These are phyloP conservation scores for Rhizoglyphus robini DNA, from an alignment of 1,140 invertebrate species.

Conservation along the genomic window DNA sequence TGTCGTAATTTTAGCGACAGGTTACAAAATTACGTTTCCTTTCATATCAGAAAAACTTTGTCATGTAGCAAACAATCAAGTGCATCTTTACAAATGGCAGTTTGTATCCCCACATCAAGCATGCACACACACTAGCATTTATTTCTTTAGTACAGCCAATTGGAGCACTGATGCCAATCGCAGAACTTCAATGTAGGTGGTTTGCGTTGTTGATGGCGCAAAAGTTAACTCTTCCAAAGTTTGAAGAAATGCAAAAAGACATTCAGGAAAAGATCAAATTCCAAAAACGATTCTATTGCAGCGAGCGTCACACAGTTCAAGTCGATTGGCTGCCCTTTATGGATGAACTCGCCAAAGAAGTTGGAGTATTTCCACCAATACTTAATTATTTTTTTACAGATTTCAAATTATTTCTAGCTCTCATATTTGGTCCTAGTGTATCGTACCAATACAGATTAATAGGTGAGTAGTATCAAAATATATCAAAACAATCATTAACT, in stretches of 20 bases:
- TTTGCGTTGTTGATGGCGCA: conserved; percentile 25
- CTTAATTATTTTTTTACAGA: conserved; percentile 31
- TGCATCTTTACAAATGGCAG: conserved; percentile 38
- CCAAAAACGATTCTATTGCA: conserved; percentile 29
- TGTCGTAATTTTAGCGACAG: conserved; percentile 35
- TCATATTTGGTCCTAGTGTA: conserved; percentile 32
- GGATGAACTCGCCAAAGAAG: conserved; percentile 33
- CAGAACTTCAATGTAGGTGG: conserved; percentile 41
- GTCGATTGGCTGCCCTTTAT: conserved; percentile 34
- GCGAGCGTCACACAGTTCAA: conserved; percentile 36
- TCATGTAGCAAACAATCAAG: conserved; percentile 31
- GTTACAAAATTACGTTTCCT: conserved; percentile 34
- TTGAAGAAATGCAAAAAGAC: conserved; percentile 32
- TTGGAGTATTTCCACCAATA: conserved; percentile 33
- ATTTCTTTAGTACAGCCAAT: conserved; percentile 42
- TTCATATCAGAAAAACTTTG: conserved; percentile 30
- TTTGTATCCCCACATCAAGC: conserved; percentile 33
- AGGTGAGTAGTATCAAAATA: too few relatives aligned
- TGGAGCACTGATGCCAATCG: conserved; percentile 38
- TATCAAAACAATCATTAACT: too few relatives aligned
- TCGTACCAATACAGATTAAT: conserved; percentile 34
- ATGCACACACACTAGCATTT: conserved; percentile 34
- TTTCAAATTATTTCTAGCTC: conserved; percentile 29
- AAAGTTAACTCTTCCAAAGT: conserved; percentile 25
- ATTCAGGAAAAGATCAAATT: conserved; percentile 32